phyloP scores from a whole-genome alignment of 2,797 vertebrate species.

The Diplodus sargus region DNA sequence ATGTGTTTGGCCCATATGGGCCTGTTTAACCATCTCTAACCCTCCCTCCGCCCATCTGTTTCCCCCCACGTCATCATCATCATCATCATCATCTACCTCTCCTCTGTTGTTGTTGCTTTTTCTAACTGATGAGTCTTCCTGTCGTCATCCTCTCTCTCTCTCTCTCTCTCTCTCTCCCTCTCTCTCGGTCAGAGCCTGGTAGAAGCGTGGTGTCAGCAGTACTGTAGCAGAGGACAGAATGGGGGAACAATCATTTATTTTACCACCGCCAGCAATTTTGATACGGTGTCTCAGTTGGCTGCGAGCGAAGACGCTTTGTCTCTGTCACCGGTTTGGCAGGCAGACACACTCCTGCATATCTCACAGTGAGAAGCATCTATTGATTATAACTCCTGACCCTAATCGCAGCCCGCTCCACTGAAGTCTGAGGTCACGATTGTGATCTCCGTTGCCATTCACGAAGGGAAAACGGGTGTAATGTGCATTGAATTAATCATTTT shows the following conservation, averaged over 20 bases:
- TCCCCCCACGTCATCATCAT: constrained; percentile 13
- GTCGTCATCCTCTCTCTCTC: background rate
- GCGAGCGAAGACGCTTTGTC: constrained; percentile 31
- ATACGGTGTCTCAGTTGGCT: constrained; percentile 1
- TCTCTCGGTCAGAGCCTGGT: background rate
- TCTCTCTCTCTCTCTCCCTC: background rate
- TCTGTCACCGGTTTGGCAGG: constrained; percentile 30
- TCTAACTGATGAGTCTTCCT: constrained; percentile 23
- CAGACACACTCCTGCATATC: background rate
- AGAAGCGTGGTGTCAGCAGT: constrained; percentile 50
- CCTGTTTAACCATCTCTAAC: constrained; percentile 25
- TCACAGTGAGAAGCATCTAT: background rate
- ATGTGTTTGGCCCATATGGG: constrained; percentile 49
- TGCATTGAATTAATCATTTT: background rate
- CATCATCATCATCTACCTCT: constrained; percentile 6
- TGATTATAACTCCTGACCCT: background rate
- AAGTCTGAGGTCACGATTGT: background rate
- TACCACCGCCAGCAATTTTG: constrained; percentile 36
- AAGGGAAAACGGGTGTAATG: background rate
- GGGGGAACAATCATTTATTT: constrained; percentile 4
- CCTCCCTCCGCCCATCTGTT: constrained; percentile 41
- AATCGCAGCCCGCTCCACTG: background rate
- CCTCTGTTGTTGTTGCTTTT: background rate
- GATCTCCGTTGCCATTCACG: constrained; percentile 2
- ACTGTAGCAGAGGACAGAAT: background rate